A percentile compares a stretch with the other conserved stretches of the same genome.
Evolutionary conservation across 2,797 vertebrate species (phyloP).

Genomic region (Poecilia wingei): DNA sequence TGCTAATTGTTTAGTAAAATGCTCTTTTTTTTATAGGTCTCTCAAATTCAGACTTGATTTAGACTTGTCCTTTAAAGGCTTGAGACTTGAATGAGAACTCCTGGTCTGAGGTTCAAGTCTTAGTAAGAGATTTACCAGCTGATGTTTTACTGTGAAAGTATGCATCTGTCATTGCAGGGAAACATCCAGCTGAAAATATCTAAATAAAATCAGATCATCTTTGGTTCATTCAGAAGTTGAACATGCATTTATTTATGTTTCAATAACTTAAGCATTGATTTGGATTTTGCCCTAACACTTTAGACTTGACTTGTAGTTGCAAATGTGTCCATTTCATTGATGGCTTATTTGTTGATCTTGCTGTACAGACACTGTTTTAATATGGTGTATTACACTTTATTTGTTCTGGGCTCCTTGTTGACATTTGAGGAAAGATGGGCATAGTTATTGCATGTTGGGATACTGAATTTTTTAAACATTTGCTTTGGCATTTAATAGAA

Average conservation of each 20-base stretch:
- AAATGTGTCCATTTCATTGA: background rate
- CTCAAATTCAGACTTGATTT: too few relatives aligned
- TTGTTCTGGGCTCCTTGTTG: background rate
- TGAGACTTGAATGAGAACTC: too few relatives aligned
- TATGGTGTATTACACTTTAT: background rate
- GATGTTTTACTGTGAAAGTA: background rate
- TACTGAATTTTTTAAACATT: background rate
- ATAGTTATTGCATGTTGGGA: conserved; percentile 33
- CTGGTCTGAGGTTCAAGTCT: too few relatives aligned
- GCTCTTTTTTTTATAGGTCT: too few relatives aligned
- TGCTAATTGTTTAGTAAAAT: too few relatives aligned
- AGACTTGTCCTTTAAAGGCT: too few relatives aligned
- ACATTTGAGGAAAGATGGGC: conserved; percentile 42
- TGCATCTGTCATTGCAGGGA: background rate
- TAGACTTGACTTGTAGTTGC: background rate
- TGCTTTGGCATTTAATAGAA: background rate
- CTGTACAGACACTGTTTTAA: background rate
- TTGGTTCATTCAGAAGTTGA: background rate
- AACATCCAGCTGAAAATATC: background rate
- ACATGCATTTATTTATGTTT: background rate
- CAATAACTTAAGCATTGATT: background rate
- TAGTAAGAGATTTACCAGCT: background rate
- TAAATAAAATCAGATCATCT: background rate
- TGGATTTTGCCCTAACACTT: background rate
- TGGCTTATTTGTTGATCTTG: background rate